Base-by-base conservation (phyloP, 2,113 vertebrate species). In the Ameiurus melas region DNA sequence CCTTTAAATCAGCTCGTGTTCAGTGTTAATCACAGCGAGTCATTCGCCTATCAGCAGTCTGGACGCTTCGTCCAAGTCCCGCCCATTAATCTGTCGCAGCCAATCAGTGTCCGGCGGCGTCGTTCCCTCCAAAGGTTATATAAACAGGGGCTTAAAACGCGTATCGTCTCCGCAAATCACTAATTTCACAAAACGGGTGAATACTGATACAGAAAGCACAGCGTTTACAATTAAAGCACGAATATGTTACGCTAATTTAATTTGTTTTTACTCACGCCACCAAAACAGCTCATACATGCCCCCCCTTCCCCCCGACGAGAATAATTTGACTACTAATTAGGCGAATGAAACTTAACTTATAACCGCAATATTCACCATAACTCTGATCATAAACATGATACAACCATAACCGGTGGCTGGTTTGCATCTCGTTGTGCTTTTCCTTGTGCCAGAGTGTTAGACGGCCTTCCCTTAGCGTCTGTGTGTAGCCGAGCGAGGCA, bases 61-160 rank as follows among this genome's bases (percentile, higher is more conserved):
- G 27, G 86, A 88, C 27, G 43, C 75, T 88, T 91, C n/a, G 64
- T 87, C 86, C 82, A 94, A 93, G 93, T 93, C 96, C 96, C 95
- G 95, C 96, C 96, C 93, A 93, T 93, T 90, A 91, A 90, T 94
- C 86, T 68, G 30, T 47, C 90, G 36, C 91, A 93, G 90, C 96
- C 97, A 96, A 96, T 95, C 94, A 93, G 93, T 89, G 93, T 88
- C 86, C 91, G 83, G 91, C 92, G 73, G 36, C 92, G 89, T 89
- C 93, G 94, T 95, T 95, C 93, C 96, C 95, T 92, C 91, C 89
- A 85, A 91, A 90, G 93, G 93, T 90, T 92, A 93, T 87, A 96
- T 92, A 91, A 93, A 93, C 94, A 94, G 94, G 94, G 92, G 83
- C 92, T 91, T 93, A 94, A 14, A 89, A 90, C 93, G 73, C 79